Base-by-base conservation (phyloP, 2,888 invertebrate genomes). In the Clivina fossor region DNA sequence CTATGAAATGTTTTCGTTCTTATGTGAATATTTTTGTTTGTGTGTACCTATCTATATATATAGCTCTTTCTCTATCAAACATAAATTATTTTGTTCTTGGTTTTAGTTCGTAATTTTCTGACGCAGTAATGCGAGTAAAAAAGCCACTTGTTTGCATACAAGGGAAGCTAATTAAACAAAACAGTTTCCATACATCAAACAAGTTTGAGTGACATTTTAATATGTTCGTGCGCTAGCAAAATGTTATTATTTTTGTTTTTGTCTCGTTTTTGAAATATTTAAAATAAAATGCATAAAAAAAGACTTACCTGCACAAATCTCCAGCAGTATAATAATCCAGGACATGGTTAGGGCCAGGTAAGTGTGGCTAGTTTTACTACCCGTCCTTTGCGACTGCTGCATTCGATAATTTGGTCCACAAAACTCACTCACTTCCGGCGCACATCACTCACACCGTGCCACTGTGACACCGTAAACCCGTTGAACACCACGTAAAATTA, bases 221-320 rank as follows among this genome's bases (percentile, higher is more conserved):
- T 38, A 38, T 18, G 18, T 15, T 2, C 18, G 4, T 7, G 1
- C 18, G 4, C 3, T 9, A 38, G 15, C n/a, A 22, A 16, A 16
- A 16, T 38, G n/a, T n/a, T 16, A 18, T 18, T 15, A 38, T 16
- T 38, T 38, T 3, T 13, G 16, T 4, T 32, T 9, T 13, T 15
- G 33, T 7, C 3, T 13, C 32, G 16, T 33, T 5, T 8, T 26
- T 15, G 33, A 15, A 11, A 33, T 5, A 33, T 33, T 33, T 4
- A 3, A n/a, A 8, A 8, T 26, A 7, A 33, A 33, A 33, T 33
- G 7, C 1, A 33, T 33, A 9, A 30, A 30, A 30, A 11, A 41
- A 48, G 35, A 55, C 63, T 59, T 59, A 69, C 69, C 69, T 68
- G 69, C 66, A 62, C 68, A 68, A 60, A 69, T 64, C 58, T 69